Percentiles rank a stretch among this genome's conserved stretches.
These are phyloP conservation scores for Drosophila siamana DNA, from an alignment of 2,888 invertebrate genomes.

Conservation along the genomic window DNA sequence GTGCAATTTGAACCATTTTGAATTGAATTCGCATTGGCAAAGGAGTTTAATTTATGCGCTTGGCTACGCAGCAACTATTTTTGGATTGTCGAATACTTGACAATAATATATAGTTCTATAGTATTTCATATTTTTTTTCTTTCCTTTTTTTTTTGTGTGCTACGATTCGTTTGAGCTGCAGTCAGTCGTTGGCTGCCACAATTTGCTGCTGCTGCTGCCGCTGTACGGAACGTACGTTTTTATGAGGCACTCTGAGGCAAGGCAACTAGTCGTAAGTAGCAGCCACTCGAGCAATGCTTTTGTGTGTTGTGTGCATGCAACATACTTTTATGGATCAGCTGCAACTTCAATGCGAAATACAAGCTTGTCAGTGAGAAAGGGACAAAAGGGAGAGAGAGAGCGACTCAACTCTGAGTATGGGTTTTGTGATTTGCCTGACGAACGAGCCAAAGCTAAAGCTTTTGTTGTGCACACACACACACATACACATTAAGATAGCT, in stretches of 20 bases:
- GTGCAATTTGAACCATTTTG: not conserved
- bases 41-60: not conserved
- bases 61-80: conserved; percentile 12
- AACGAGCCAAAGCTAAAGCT: conserved; percentile 52
- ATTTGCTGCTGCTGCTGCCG: conserved; percentile 39
- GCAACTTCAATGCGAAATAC: conserved; percentile 72
- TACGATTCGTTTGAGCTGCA: conserved; percentile 11
- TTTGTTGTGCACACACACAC: conserved; percentile 63
- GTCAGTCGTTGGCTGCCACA: conserved; percentile 40
- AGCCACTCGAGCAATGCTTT: conserved; percentile 58
- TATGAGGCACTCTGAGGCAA: conserved; percentile 54
- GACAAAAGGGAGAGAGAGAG: no score
- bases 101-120: not conserved
- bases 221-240: conserved; percentile 33
- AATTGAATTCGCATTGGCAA: not conserved
- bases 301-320: conserved; percentile 61
- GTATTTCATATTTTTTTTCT: conserved; percentile 9
- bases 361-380: no score
- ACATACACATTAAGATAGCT: no score
- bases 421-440: conserved; percentile 50
- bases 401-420: no score
- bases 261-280: conserved; percentile 59
- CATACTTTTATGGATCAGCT: conserved; percentile 81
- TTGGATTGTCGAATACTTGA: conserved; percentile 2
- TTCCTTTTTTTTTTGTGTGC: no score